Evolutionary conservation across 2,888 invertebrate species (phyloP), one percentile per base, ranked within the genome.

Genomic region (Mythimna albipuncta): DNA sequence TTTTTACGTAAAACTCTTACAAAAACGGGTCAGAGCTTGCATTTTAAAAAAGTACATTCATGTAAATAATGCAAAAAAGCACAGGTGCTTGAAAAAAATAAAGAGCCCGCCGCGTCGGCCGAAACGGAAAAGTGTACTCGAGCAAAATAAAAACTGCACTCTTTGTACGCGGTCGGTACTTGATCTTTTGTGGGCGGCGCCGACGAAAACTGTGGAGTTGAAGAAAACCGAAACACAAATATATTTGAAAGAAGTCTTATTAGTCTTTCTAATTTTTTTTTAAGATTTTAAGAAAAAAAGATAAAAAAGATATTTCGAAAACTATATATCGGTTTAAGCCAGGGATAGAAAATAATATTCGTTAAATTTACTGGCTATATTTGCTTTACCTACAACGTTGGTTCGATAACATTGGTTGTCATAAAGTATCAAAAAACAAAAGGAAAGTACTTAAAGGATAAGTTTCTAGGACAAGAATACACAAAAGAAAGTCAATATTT

Each of bases 31-130:
- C 64, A 75, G 67, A 76, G 67, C 62, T 66, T 86, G 61, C 72
- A 77, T 78, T 79, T 76, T 64, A 81, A 85, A 84, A 85, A 85
- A 78, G 70, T 78, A 78, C 84, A 72, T 70, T 85, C 79, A 66
- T 66, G 86, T 85, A 86, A 89, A 87, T 88, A 90, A 85, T 68
- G 76, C 68, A 84, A 83, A 88, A 81, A 89, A 83, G 89, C 88
- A 94, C 95, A 95, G 94, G 94, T 94, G 95, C 88, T 89, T 87
- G 87, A 90, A 92, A 93, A 92, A 94, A 93, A 90, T 87, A 92
- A 91, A 85, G 83, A 84, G 84, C 68, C 83, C 79, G 79, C 83
- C 89, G 82, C 84, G 82, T 82, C 86, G 87, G 84, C 75, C 86
- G 87, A 87, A 92, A 91, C 93, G 94, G 93, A 94, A 93, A 93